These are phyloP conservation scores for Tragelaphus strepsiceros DNA, from an alignment of 2,113 vertebrate species.

Conservation along the genomic window DNA sequence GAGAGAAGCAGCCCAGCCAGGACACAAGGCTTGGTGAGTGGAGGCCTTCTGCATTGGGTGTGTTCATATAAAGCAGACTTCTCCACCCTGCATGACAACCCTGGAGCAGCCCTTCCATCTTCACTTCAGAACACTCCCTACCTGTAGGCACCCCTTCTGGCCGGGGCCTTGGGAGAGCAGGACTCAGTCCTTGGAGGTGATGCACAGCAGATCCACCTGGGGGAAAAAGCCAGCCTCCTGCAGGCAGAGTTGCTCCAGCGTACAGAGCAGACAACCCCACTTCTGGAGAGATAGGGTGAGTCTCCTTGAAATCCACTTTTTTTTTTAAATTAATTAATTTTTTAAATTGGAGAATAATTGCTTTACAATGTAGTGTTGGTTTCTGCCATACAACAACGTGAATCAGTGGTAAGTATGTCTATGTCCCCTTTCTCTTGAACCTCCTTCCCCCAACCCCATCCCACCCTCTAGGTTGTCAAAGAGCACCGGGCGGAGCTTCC, in stretches of 20 bases:
- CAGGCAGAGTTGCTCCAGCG: not conserved
- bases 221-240: not conserved
- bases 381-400: not conserved
- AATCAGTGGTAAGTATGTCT: not conserved
- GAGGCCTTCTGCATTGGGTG: not conserved
- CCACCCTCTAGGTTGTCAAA: not conserved
- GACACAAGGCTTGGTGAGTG: not conserved
- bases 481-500: not conserved
- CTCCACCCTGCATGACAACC: not conserved
- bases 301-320: not conserved
- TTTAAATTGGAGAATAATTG: not conserved
- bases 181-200: not conserved
- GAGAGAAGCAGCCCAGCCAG: not conserved
- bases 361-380: not conserved
- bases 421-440: not conserved
- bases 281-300: not conserved
- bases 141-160: not conserved
- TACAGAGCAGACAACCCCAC: too few relatives aligned
- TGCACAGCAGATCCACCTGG: not conserved
- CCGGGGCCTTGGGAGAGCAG: not conserved
- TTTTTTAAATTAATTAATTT: not conserved
- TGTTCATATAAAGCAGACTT: rapidly evolving
- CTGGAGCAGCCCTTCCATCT: not conserved
- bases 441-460: not conserved
- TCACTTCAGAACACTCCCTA: not conserved